Base-by-base conservation (phyloP, 2,888 invertebrate genomes). In the Drosophila paramelanica region DNA sequence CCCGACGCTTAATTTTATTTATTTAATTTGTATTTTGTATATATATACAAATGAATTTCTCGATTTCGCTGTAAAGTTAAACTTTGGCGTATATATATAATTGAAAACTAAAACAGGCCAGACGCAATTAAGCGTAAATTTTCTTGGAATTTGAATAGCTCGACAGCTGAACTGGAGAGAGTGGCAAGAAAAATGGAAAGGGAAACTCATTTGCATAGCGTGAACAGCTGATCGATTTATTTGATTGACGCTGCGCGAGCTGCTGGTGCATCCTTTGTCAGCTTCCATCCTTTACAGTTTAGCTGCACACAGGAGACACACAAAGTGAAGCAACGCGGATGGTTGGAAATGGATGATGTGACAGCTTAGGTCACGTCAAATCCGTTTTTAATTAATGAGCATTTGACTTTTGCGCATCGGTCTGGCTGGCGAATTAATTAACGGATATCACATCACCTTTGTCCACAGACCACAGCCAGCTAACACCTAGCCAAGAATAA, bases 381-480 rank as follows among this genome's bases (percentile, higher is more conserved):
- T 76, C 76, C 69, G 58, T 64, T 76, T 67, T 70, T 72, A 79
- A 81, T 81, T 81, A 86, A 79, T 79, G 67, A 67, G 52, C 72
- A 58, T 67, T 61, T 67, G 67, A 58, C 67, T 69, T 52, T 55
- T 36, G 53, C 52, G 41, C 58, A 60, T 51, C 39, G 23, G 49
- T 39, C 39, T 49, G 36, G 20, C 31, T 10, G 46, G n/a, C 46
- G 33, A 60, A 67, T 56, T 81, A 79, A 86, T 80, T 80, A 80
- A 68, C 57, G 42, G 14, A 11, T 59, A 51, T 47, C 42, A 11
- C 62, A 51, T 47, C 42, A 60, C 53, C 49, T 56, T 65, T 42
- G 42, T 2, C 25, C 10, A 23, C 27, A 23, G 41, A 23, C 20
- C 20, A 27, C 31, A 31, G n/a, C 3, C 41, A 42, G 20, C 14